phyloP scores from a whole-genome alignment of 2,888 invertebrate genomes.

The Calliscelio sp. region DNA sequence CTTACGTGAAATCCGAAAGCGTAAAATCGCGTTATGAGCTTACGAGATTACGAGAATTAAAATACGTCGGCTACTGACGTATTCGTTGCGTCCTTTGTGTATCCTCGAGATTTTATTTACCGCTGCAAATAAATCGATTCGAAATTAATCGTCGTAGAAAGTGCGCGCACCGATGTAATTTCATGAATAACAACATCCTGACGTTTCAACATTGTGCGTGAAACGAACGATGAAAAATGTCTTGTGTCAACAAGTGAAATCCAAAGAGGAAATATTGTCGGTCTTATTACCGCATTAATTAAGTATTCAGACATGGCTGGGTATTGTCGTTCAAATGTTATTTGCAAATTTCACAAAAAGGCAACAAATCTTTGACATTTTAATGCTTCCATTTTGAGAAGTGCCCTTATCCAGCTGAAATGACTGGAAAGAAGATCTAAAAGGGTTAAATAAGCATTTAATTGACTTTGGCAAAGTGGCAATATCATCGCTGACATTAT shows the following conservation, averaged over 20 bases:
- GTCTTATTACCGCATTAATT: no score
- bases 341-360: no score
- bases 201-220: conserved; percentile 6
- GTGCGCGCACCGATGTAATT: conserved; percentile 9
- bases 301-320: no score
- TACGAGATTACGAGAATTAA: conserved; percentile 83
- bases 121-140: conserved; percentile 35
- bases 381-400: no score
- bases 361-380: no score
- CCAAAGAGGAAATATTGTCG: no score
- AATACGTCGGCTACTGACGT: conserved; percentile 77
- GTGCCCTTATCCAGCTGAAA: no score
- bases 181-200: conserved; percentile 9
- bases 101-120: conserved; percentile 16
- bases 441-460: no score
- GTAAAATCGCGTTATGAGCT: conserved; percentile 84
- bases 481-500: conserved; percentile 43
- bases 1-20: conserved; percentile 81
- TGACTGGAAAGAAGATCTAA: no score
- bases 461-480: conserved; percentile 40
- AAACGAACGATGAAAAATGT: not conserved
- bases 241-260: conserved; percentile 15
- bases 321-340: no score
- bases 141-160: conserved; percentile 41
- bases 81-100: conserved; percentile 33